These are phyloP conservation scores for Pungitius pungitius DNA, from an alignment of 2,113 vertebrate genomes.

Conservation along the genomic window DNA sequence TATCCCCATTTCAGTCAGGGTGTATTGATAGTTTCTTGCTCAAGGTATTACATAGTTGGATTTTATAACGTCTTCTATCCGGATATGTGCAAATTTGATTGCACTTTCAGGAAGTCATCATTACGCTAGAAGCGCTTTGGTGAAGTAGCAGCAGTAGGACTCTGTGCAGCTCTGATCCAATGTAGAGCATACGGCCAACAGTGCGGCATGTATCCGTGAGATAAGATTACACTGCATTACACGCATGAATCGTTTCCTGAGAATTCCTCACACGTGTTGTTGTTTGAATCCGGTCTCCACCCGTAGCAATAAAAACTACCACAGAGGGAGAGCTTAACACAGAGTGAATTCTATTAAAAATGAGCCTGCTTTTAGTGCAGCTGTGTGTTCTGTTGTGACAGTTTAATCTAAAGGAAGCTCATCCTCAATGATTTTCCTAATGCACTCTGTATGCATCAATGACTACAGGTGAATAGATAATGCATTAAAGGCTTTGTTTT, in stretches of 20 bases:
- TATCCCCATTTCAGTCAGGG: not conserved
- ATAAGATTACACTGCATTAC: not conserved
- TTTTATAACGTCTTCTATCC: not conserved
- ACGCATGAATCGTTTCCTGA: not conserved
- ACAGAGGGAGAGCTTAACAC: not conserved
- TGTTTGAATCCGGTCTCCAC: not conserved
- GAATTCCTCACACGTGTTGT: not conserved
- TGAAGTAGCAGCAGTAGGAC: not conserved
- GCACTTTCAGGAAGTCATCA: not conserved
- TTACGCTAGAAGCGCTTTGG: not conserved
- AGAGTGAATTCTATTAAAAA: not conserved
- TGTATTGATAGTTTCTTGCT: not conserved
- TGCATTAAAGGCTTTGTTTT: slow-evolving; percentile 8
- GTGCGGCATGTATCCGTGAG: not conserved
- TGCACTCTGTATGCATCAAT: not conserved
- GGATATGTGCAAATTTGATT: not conserved
- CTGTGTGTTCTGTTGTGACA: not conserved
- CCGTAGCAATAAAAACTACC: not conserved
- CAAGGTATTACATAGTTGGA: not conserved
- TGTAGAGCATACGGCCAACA: not conserved
- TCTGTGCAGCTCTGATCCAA: not conserved
- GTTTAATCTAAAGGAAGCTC: not conserved
- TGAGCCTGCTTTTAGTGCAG: not conserved
- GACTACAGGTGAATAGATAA: not conserved
- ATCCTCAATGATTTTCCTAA: not conserved